Evolutionary conservation across 2,113 vertebrate genomes (phyloP).

Genomic region (Chlorodrepanis virens): DNA sequence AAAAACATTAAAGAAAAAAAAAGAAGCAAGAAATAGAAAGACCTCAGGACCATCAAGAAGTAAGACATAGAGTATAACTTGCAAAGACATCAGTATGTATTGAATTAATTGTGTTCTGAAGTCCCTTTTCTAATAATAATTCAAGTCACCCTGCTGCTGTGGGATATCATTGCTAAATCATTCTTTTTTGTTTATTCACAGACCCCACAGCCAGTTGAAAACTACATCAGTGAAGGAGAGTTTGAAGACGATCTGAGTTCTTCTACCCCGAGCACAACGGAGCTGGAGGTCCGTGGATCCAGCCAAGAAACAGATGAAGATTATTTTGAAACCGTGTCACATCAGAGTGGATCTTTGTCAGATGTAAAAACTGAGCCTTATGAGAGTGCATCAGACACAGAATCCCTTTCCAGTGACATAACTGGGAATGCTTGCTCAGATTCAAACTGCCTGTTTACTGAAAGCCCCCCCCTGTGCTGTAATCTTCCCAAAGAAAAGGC

Average conservation of each 20-base stretch:
- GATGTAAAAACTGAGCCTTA: conserved; percentile 73
- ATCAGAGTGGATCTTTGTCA: conserved; percentile 74
- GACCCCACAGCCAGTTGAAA: conserved; percentile 75
- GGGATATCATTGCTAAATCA: background rate
- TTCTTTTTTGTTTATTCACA: conserved; percentile 59
- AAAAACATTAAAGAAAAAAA: background rate
- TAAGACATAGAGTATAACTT: background rate
- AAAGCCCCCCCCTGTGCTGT: background rate
- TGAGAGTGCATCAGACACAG: conserved; percentile 71
- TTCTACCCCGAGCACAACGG: background rate
- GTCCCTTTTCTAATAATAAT: background rate
- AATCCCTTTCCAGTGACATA: conserved; percentile 60
- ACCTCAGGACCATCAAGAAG: background rate
- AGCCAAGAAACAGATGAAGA: conserved; percentile 69
- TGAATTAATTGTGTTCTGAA: background rate
- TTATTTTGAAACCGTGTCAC: conserved; percentile 74
- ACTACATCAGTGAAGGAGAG: conserved; percentile 62
- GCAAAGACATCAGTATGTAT: background rate
- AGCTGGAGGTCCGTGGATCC: conserved; percentile 65
- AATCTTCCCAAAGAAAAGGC: background rate
- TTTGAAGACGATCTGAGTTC: conserved; percentile 64
- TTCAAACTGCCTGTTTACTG: background rate
- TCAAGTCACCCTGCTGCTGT: background rate
- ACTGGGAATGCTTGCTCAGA: conserved; percentile 3
- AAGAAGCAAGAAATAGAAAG: background rate